Evolutionary conservation across 2,888 invertebrate genomes (phyloP), one percentile per base, ranked within the genome.

Genomic region (Macaria liturata): DNA sequence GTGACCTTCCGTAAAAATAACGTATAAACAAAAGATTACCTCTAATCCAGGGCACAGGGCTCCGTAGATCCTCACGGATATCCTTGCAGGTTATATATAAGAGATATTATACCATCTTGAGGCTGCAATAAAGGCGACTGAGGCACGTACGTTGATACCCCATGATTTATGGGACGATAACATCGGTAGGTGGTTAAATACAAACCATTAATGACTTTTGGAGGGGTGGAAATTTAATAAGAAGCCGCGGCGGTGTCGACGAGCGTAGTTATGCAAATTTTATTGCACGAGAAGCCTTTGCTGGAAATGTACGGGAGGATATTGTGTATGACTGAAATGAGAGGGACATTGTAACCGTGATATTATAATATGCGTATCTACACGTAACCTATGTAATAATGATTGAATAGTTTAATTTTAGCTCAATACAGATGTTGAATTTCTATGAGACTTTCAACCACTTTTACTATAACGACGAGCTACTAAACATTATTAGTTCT

Each of bases 231-330:
- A 91, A 91, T 91, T 91, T 91, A 91, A 91, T 91, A 91, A 91
- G 90, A 88, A 83, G 83, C 83, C 74, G 82, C 80, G 81, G 76
- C 81, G 54, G 84, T 79, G 87, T 83, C 81, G 79, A 80, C 84
- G 81, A 83, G 84, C 88, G 91, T 88, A 89, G 88, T 91, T 91
- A 91, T 91, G 91, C 88, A 90, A 91, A 90, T 91, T 91, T 91
- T 91, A 91, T 89, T 83, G 88, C 82, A 82, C 78, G 78, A 74
- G 84, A 86, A 87, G 81, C 88, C 86, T 83, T 72, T 74, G 64
- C 62, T 58, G 66, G 75, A 66, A 78, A 83, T 69, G 72, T 69
- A 86, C 80, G 80, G 76, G 50, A 9, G 4, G 47, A 32, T 63
- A 66, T 74, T 71, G 52, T 57, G 60, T 40, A 55, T 46, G 49